These are phyloP conservation scores for Sebastes minor DNA, from an alignment of 2,797 vertebrate species.

Conservation along the genomic window DNA sequence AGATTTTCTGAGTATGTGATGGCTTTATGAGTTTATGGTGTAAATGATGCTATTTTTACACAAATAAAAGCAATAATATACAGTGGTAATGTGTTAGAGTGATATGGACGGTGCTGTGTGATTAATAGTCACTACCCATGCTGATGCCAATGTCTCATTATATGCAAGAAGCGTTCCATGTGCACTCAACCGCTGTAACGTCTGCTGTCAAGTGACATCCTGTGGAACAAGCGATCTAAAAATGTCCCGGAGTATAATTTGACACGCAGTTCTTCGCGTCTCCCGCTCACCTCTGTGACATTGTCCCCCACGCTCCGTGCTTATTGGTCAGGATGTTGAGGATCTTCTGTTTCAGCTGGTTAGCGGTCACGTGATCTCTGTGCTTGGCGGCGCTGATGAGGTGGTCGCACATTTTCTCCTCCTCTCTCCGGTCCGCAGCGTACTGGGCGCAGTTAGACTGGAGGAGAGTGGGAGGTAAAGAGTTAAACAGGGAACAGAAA, in stretches of 20 bases:
- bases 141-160: neutral
- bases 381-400: constrained; percentile 98
- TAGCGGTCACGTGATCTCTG: constrained; percentile 97
- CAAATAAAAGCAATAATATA: neutral
- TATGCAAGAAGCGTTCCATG: neutral
- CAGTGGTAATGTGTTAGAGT: neutral
- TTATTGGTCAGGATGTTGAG: constrained; percentile 99
- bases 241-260: neutral
- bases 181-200: neutral
- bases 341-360: constrained; percentile 99
- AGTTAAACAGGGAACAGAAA: neutral
- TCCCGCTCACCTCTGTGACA: constrained; percentile 91
- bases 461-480: neutral
- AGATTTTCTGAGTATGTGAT: neutral
- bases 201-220: neutral
- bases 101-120: neutral
- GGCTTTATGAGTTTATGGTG: neutral
- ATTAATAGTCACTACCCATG: neutral
- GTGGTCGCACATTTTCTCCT: constrained; percentile 99
- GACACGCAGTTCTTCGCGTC: neutral
- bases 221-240: neutral
- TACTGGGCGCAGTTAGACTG: constrained; percentile 99
- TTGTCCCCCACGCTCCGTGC: constrained; percentile 97
- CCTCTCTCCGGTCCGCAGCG: constrained; percentile 94
- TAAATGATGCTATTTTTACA: neutral